Base-by-base conservation (phyloP, 2,888 invertebrate genomes). In the Dryobota labecula region DNA sequence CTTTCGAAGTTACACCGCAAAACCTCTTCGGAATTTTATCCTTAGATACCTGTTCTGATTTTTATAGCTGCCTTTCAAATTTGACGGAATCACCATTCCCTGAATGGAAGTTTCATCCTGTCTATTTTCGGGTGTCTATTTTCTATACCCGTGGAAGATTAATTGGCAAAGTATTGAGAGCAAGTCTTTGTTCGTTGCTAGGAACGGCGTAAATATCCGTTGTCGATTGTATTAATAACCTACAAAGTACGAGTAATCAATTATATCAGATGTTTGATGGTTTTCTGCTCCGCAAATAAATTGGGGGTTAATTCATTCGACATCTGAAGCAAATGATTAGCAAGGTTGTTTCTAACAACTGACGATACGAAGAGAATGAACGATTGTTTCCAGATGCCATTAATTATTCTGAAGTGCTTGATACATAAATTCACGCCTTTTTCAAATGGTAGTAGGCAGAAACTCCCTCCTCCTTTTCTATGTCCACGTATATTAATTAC, bases 231-330 rank as follows among this genome's bases (percentile, higher is more conserved):
- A 82, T 80, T 84, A 85, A 76, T 84, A 82, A 78, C 70, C 74
- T 62, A 30, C 68, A 60, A 75, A 69, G 64, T 70, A 64, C 41
- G 64, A 79, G 80, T 78, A 73, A 84, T 84, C 70, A 85, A 82
- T 84, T 85, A 84, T 62, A 54, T 41, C 51, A 60, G 73, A 60
- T 68, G 63, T 62, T 61, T 61, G 76, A 82, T 85, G 82, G 75
- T 77, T 85, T 80, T 81, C 78, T 71, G 74, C 70, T 64, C 60
- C 49, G 73, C 76, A 65, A 84, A 80, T 77, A 65, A 80, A 84
- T 82, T 76, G 70, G 56, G 63, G 73, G 78, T 83, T 78, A 78
- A 84, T 84, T 83, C 60, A 80, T 80, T 83, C 78, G 70, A 80
- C 73, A 72, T 84, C 80, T 80, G 78, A 58, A 78, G 64, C 53